Evolutionary conservation across 2,797 vertebrate genomes (phyloP).

Genomic region (Varecia variegata): DNA sequence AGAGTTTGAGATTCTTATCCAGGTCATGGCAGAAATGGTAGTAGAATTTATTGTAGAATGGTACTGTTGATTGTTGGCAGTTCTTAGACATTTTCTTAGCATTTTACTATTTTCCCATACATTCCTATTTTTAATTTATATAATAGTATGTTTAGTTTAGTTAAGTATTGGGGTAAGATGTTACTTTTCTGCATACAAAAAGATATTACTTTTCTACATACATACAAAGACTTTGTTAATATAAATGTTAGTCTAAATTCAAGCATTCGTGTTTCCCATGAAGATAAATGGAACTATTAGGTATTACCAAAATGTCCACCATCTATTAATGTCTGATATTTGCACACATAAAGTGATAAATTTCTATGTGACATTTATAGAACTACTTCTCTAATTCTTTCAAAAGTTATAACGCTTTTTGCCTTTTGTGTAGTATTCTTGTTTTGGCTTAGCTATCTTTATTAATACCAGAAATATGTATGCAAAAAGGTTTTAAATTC

Average conservation of each 20-base stretch:
- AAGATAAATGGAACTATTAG: not conserved
- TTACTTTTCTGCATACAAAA: slow-evolving; percentile 18
- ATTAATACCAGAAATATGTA: not conserved
- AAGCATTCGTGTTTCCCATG: not conserved
- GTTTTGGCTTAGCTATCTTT: not conserved
- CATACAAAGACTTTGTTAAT: not conserved
- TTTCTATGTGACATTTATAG: not conserved
- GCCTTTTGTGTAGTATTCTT: slow-evolving; percentile 15
- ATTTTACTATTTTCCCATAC: not conserved
- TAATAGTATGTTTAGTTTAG: not conserved
- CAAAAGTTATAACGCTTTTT: not conserved
- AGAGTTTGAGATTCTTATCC: not conserved
- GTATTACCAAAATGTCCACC: not conserved
- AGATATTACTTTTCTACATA: not conserved
- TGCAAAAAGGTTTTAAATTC: slow-evolving; percentile 32
- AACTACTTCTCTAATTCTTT: not conserved
- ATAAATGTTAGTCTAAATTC: not conserved
- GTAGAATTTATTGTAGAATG: not conserved
- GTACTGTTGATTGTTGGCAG: not conserved
- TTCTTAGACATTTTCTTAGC: slow-evolving; percentile 2
- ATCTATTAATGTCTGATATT: not conserved
- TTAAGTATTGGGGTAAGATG: not conserved
- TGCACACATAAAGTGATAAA: not conserved
- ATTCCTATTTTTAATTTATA: slow-evolving; percentile 2
- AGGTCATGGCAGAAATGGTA: not conserved